phyloP scores from a whole-genome alignment of 1,140 invertebrate species.

The Lepidurus arcticus region DNA sequence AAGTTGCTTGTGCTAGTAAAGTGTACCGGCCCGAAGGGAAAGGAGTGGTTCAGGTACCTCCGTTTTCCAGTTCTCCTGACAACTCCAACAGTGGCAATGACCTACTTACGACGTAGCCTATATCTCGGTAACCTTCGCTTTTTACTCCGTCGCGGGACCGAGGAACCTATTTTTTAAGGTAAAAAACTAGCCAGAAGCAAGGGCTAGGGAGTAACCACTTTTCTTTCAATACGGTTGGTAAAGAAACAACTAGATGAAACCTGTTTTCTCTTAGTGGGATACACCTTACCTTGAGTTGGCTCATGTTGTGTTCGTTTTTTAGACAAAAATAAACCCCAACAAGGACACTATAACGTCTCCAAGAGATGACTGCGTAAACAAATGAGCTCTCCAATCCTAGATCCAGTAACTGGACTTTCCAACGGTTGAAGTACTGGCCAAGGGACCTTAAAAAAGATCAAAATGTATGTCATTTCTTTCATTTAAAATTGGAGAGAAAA shows the following conservation, averaged over 20 bases:
- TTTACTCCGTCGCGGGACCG: background rate
- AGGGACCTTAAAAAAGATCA: too few species aligned
- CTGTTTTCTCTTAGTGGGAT: background rate
- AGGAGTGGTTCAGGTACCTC: background rate
- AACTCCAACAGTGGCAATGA: background rate
- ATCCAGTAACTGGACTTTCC: background rate
- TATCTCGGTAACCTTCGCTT: background rate
- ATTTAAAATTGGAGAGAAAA: too few species aligned
- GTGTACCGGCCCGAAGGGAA: conserved; percentile 16
- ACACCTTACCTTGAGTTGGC: background rate
- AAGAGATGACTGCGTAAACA: background rate
- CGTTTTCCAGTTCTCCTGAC: conserved; percentile 10
- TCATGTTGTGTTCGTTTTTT: background rate
- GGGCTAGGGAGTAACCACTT: background rate
- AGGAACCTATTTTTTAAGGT: background rate
- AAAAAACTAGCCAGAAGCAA: background rate
- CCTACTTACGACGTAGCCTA: conserved; percentile 13
- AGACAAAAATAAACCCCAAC: background rate
- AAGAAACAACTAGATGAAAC: background rate
- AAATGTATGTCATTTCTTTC: too few species aligned
- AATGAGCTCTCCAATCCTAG: background rate
- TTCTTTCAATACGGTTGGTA: background rate
- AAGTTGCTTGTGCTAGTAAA: background rate
- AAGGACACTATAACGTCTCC: background rate
- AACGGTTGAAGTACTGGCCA: background rate